Base-by-base conservation (phyloP, 2,888 invertebrate species). In the Phrixothrix hirtus region DNA sequence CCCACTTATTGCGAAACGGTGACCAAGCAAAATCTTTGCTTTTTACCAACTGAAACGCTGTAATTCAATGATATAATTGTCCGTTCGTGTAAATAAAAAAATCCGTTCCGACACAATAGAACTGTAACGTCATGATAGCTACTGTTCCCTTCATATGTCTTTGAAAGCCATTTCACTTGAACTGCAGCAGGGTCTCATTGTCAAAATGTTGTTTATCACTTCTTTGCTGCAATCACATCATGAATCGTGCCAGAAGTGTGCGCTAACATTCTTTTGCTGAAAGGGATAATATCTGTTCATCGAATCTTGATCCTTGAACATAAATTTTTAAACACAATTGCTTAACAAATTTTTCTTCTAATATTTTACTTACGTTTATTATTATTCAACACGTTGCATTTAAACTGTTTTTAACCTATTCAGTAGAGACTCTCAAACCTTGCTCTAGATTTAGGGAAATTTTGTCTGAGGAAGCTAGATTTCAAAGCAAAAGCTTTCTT, bases 11-110 rank as follows among this genome's bases (percentile, higher is more conserved):
- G 71, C 73, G 57, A 68, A 68, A 69, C 66, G 67, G 63, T 73
- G 73, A 72, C 71, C 65, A 55, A 63, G 68, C 73, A 65, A 61
- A 70, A 65, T 72, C 64, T 60, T 49, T 63, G 67, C 65, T 72
- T 73, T 72, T 72, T 71, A 68, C 64, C 64, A 54, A 63, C 61
- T 63, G 62, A 67, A 70, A 71, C 70, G 60, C 58, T 70, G 68
- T 71, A 74, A 75, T 74, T 75, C 75, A 71, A 72, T 74, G 71
- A 73, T 73, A 73, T 74, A 73, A 75, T 75, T 75, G 74, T 74
- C 68, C 72, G 69, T 67, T 71, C 68, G 68, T 68, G 71, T 73
- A 72, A 71, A 73, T 73, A 73, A 73, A 73, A 72, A 66, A 69
- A 21, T 21, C 48, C 56, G 60, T 60, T 59, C 55, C 35, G 49